Evolutionary conservation across 1,140 invertebrate species (phyloP).

Genomic region (Telenomus remus): DNA sequence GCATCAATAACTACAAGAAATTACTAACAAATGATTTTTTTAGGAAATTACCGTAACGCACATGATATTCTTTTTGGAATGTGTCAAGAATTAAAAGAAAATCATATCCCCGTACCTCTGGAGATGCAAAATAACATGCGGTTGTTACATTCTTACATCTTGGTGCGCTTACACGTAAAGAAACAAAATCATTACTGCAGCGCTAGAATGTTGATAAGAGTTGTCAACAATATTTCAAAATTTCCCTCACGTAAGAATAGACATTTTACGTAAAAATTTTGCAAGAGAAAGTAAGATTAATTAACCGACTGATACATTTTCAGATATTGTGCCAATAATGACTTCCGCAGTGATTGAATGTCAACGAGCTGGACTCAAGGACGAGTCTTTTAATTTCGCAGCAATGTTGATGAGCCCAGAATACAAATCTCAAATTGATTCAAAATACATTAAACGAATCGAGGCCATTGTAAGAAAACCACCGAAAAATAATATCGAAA

Average conservation of each 20-base stretch:
- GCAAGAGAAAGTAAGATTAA: no score
- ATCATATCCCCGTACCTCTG: constrained; percentile 86
- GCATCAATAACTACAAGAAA: neutral
- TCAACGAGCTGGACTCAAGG: constrained; percentile 91
- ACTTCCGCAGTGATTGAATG: constrained; percentile 99
- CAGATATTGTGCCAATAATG: constrained; percentile 96
- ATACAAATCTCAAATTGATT: constrained; percentile 89
- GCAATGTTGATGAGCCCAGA: constrained; percentile 94
- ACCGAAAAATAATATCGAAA: constrained; percentile 78
- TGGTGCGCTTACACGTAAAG: constrained; percentile 93
- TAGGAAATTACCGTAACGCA: constrained; percentile 92
- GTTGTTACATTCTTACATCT: constrained; percentile 95
- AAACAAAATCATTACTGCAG: constrained; percentile 91
- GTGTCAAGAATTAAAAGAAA: constrained; percentile 89
- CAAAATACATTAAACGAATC: constrained; percentile 96
- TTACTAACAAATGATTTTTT: constrained; percentile 5
- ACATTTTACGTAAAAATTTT: neutral
- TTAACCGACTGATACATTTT: constrained; percentile 58
- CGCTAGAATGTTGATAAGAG: constrained; percentile 91
- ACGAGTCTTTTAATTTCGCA: constrained; percentile 92
- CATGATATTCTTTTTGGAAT: constrained; percentile 95
- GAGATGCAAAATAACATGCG: constrained; percentile 92
- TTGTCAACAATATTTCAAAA: constrained; percentile 95
- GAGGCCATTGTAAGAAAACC: constrained; percentile 93
- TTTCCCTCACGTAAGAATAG: constrained; percentile 92